Evolutionary conservation across 2,797 vertebrate genomes (phyloP).

Genomic region (Sebastes reedi): DNA sequence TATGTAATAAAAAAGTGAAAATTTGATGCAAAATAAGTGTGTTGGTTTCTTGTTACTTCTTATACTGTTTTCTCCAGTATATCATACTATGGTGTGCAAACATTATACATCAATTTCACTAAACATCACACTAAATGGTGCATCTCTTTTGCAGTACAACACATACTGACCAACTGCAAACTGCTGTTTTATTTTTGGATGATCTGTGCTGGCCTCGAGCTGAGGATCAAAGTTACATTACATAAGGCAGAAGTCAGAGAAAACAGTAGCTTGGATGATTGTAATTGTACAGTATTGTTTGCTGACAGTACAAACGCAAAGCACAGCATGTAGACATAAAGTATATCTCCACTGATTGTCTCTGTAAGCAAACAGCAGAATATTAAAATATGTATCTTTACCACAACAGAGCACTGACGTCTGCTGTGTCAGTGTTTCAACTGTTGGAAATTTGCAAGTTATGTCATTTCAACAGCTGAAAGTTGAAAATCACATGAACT

Average conservation of each 20-base stretch:
- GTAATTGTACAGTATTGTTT: background rate
- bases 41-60: background rate
- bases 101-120: background rate
- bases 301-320: background rate
- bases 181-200: slow-evolving; percentile 37
- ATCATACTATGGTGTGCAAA: background rate
- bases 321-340: background rate
- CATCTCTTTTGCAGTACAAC: slow-evolving; percentile 3
- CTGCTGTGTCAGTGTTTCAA: slow-evolving; percentile 33
- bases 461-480: slow-evolving; percentile 45
- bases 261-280: slow-evolving; percentile 16
- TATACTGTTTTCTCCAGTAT: background rate
- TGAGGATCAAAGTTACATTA: slow-evolving; percentile 37
- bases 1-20: background rate
- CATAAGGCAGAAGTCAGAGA: slow-evolving; percentile 32
- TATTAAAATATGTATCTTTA: slow-evolving; percentile 6
- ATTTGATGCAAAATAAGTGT: background rate
- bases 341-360: background rate
- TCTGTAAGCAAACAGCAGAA: background rate
- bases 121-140: background rate
- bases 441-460: slow-evolving; percentile 25
- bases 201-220: slow-evolving; percentile 14
- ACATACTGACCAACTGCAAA: background rate
- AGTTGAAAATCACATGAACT: slow-evolving; percentile 23
- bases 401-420: background rate